Evolutionary conservation across 2,888 invertebrate genomes (phyloP).

Genomic region (Dolichopus griseipennis): DNA sequence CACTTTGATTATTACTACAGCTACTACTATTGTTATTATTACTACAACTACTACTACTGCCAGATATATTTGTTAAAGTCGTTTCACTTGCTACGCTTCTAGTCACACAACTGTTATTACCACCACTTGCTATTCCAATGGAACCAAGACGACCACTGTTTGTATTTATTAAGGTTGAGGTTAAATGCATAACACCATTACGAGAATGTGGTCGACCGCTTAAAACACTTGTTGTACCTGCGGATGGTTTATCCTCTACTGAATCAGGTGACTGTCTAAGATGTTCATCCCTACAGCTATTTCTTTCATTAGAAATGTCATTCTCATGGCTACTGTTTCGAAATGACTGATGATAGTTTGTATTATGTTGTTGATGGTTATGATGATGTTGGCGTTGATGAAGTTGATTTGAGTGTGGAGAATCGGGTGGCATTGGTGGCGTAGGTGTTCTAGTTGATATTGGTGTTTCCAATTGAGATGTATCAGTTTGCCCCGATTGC

Average conservation of each 20-base stretch:
- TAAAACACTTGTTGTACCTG: constrained; percentile 26
- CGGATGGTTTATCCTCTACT: constrained; percentile 39
- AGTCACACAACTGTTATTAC: neutral
- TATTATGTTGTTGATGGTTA: too few relatives aligned
- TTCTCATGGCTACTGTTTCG: constrained; percentile 30
- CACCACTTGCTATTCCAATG: neutral
- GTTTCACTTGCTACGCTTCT: constrained; percentile 17
- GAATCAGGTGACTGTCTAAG: constrained; percentile 42
- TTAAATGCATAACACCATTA: constrained; percentile 10
- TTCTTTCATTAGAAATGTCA: constrained; percentile 29
- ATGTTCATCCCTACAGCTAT: constrained; percentile 30
- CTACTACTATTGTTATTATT: constrained; percentile 20
- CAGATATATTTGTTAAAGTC: constrained; percentile 27
- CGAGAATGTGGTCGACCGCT: constrained; percentile 7
- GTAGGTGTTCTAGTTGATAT: constrained; percentile 22
- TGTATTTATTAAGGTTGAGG: constrained; percentile 14
- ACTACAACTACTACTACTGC: constrained; percentile 16
- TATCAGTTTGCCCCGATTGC: constrained; percentile 32
- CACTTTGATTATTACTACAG: constrained; percentile 34
- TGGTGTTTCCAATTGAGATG: constrained; percentile 24
- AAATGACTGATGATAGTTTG: neutral
- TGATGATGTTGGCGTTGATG: constrained; percentile 23
- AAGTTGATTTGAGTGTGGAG: constrained; percentile 30
- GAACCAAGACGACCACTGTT: constrained; percentile 21
- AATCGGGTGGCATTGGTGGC: constrained; percentile 27